These are phyloP conservation scores for Epinotia ramella DNA, from an alignment of 2,888 invertebrate species.

Conservation along the genomic window DNA sequence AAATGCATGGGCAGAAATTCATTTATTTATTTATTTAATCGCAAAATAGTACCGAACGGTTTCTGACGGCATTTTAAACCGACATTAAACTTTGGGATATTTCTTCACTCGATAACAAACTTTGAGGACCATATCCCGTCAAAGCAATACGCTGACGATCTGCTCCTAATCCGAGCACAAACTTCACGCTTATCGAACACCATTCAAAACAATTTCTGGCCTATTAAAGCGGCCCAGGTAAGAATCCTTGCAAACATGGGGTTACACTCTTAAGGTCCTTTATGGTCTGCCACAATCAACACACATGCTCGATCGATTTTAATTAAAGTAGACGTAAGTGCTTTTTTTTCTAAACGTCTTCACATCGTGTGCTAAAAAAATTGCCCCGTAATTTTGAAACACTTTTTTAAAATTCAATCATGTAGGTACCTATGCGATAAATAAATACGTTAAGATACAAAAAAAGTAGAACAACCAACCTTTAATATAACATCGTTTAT, in stretches of 20 bases:
- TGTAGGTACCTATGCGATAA: too few species aligned
- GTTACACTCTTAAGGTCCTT: conserved; percentile 28
- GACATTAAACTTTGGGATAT: background rate
- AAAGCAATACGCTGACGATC: conserved; percentile 66
- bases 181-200: conserved; percentile 80
- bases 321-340: conserved; percentile 42
- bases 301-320: conserved; percentile 46
- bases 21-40: too few species aligned
- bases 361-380: background rate
- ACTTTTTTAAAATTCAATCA: background rate
- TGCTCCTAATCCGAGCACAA: conserved; percentile 74
- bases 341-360: conserved; percentile 26
- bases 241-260: conserved; percentile 55
- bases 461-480: conserved; percentile 19
- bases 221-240: conserved; percentile 78
- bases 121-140: conserved; percentile 63
- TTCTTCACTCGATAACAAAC: conserved; percentile 45
- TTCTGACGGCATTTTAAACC: background rate
- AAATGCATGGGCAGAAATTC: too few species aligned
- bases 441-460: conserved; percentile 3
- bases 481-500: conserved; percentile 6
- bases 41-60: too few species aligned
- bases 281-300: conserved; percentile 45
- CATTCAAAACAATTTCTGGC: conserved; percentile 82
- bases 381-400: background rate